Percentiles rank a stretch among this genome's conserved stretches.
Evolutionary conservation across 1,140 invertebrate species (phyloP).

Genomic region (Arctopsyche grandis): DNA sequence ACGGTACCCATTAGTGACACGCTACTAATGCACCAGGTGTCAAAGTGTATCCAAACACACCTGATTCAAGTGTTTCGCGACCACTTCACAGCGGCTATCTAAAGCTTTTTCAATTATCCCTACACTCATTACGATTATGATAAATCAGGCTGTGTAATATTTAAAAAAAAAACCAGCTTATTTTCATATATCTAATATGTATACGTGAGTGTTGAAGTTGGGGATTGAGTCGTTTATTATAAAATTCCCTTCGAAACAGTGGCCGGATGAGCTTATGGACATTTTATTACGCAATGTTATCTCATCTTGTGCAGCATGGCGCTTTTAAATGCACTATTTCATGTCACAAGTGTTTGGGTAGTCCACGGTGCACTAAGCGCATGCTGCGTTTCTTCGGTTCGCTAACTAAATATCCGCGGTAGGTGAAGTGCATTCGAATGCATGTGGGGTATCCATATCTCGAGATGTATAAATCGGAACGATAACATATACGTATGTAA

Average conservation of each 20-base stretch:
- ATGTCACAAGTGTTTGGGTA: slow-evolving; percentile 34
- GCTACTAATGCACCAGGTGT: slow-evolving; percentile 46
- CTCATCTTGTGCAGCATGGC: background rate
- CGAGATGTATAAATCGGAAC: too few species aligned
- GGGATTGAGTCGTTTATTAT: background rate
- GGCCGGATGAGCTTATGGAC: background rate
- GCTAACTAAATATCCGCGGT: slow-evolving; percentile 28
- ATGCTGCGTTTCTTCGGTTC: background rate
- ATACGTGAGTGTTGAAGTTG: too few species aligned
- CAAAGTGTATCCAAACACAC: slow-evolving; percentile 35
- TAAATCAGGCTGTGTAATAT: too few species aligned
- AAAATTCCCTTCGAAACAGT: background rate
- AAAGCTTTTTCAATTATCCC: background rate
- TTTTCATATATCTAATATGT: too few species aligned
- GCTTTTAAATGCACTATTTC: slow-evolving; percentile 32
- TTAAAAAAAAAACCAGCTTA: too few species aligned
- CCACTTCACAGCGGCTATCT: background rate
- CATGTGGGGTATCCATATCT: too few species aligned
- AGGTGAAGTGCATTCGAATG: slow-evolving; percentile 7
- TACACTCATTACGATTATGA: too few species aligned
- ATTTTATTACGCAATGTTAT: slow-evolving; percentile 31
- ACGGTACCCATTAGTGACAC: slow-evolving; percentile 37
- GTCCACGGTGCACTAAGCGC: background rate
- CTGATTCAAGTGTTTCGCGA: background rate
- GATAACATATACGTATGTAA: too few species aligned